A percentile compares a stretch with the other conserved stretches of the same genome.
Evolutionary conservation across 2,888 invertebrate genomes (phyloP).

Genomic region (Epirrhoe alternata): DNA sequence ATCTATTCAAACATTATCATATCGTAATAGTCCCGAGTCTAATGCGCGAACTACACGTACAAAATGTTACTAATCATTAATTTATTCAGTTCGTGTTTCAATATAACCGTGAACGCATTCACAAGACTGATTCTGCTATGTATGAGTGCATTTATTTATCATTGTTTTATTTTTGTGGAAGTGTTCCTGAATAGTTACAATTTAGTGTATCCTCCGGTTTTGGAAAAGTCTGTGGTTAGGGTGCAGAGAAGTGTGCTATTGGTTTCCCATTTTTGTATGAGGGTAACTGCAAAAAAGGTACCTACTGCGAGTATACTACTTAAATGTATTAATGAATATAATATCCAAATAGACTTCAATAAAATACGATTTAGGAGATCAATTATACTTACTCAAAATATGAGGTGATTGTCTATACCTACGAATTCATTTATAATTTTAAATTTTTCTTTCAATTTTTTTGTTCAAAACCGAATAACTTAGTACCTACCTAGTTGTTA

Average conservation of each 20-base stretch:
- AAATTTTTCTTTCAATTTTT: too few species aligned
- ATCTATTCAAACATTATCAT: constrained; percentile 18
- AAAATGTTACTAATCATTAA: constrained; percentile 58
- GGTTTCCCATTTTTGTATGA: constrained; percentile 48
- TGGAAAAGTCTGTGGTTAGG: constrained; percentile 55
- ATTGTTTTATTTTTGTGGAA: constrained; percentile 72
- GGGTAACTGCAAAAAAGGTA: constrained; percentile 63
- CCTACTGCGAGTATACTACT: constrained; percentile 13
- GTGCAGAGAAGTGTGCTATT: constrained; percentile 45
- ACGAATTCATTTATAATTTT: too few species aligned
- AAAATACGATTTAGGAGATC: too few species aligned
- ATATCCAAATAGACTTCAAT: too few species aligned
- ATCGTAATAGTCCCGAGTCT: constrained; percentile 31
- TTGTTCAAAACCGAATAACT: constrained; percentile 29
- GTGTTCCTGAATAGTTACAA: constrained; percentile 72
- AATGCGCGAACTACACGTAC: constrained; percentile 32
- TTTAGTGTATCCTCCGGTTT: constrained; percentile 68
- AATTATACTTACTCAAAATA: too few species aligned
- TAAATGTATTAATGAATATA: too few species aligned
- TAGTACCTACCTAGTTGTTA: too few species aligned
- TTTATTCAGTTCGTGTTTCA: constrained; percentile 59
- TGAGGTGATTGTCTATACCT: too few species aligned
- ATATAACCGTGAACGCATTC: constrained; percentile 59
- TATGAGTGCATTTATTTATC: constrained; percentile 69
- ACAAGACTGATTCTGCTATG: constrained; percentile 68